Evolutionary conservation across 2,888 invertebrate species (phyloP), one percentile per base, ranked within the genome.

Genomic region (Dolomedes plantarius): DNA sequence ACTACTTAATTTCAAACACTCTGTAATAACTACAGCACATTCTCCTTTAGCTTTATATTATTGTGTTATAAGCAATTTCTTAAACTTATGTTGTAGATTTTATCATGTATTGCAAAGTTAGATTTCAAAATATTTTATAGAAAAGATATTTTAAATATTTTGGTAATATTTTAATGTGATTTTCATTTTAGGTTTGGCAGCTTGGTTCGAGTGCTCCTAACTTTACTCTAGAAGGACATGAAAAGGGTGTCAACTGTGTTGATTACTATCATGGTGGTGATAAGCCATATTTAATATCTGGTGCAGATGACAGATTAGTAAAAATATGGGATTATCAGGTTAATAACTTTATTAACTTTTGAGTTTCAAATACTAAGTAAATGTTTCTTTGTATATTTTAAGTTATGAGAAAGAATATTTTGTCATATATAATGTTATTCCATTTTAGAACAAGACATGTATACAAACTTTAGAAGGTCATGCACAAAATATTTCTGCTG

Each of bases 261-360:
- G 99, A 99, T 92, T 99, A 99, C 91, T 99, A 99, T 91, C 96
- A 98, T 90, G 99, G 98, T 7, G 99, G 98, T 5, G 99, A 99
- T 91, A 99, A 99, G 90, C 99, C 99, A 0, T 99, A 99, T 91
- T 93, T 99, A 75, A 99, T 98, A 90, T 99, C 99, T 73, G 99
- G 99, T 1, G 99, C 99, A 32, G 99, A 99, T 91, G 99, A 99
- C 92, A 94, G 97, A 76, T 93, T 96, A 65, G 98, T 99, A 6
- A 99, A 99, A 92, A 99, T 99, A 90, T 99, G 99, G 99, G 99
- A 99, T 91, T 99, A 99, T 91, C 93, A 93, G 91, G 92, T 92
- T 39, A 27, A 28, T 71, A 9, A 16, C 27, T 28, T 41, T 19
- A 29, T 67, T 46, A n/a, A 9, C 23, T 19, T 56, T 13, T 36